Percentiles rank a stretch among this genome's conserved stretches.
These are phyloP conservation scores for Megalopta genalis DNA, from an alignment of 1,140 invertebrate genomes.

Conservation along the genomic window DNA sequence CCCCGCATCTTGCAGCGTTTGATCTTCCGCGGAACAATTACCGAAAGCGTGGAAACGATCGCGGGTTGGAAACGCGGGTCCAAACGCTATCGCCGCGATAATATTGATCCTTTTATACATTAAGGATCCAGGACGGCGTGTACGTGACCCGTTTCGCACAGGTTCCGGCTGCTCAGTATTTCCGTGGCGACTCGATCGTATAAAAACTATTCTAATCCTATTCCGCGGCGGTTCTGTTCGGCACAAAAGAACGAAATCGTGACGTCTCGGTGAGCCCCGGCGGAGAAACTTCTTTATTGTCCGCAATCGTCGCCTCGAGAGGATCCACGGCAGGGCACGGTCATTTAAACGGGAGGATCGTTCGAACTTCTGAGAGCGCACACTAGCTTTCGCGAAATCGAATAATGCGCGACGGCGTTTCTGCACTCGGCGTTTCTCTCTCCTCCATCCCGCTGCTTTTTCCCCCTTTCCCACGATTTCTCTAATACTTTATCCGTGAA, in stretches of 20 bases:
- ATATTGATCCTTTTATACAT: background rate
- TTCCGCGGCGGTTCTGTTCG: slow-evolving; percentile 10
- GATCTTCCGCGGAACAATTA: background rate
- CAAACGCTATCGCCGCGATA: background rate
- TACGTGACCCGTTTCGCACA: slow-evolving; percentile 21
- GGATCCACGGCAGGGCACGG: slow-evolving; percentile 30
- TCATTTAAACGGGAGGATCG: slow-evolving; percentile 47
- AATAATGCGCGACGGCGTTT: slow-evolving; percentile 33
- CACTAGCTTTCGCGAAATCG: slow-evolving; percentile 23
- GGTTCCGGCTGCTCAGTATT: background rate
- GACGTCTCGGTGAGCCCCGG: slow-evolving; percentile 16
- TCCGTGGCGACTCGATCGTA: background rate
- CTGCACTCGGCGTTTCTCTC: background rate
- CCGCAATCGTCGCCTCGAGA: slow-evolving; percentile 14
- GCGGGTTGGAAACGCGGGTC: background rate
- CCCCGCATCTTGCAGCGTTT: too few species aligned
- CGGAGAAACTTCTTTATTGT: slow-evolving; percentile 28
- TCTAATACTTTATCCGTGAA: slow-evolving; percentile 1
- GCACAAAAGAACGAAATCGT: slow-evolving; percentile 42
- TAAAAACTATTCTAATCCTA: slow-evolving; percentile 47
- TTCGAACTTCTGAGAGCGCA: slow-evolving; percentile 7
- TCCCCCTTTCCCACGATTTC: background rate
- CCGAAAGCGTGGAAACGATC: background rate
- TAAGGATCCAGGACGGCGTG: background rate
- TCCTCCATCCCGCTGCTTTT: too few species aligned